Percentiles rank a stretch among this genome's conserved stretches.
Conservation (phyloP, 2,888 invertebrate species). For the Candidula unifasciata region DNA sequence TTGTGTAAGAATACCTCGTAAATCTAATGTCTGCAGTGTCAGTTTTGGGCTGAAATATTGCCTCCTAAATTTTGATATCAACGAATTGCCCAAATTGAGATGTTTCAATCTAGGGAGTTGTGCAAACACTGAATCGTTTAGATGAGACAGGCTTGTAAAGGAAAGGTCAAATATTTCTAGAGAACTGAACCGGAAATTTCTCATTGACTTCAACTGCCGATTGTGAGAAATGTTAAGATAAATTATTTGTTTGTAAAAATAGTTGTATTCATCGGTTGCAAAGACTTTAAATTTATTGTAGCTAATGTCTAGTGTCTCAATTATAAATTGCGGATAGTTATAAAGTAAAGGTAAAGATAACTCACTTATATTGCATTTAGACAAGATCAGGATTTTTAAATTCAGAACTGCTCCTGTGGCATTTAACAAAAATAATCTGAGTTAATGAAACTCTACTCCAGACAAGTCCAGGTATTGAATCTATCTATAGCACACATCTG, state of each 20-base stretch:
- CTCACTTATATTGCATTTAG: neutral
- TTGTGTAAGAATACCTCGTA: neutral
- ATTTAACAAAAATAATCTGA: neutral
- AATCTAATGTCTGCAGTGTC: constrained; percentile 7
- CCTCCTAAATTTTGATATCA: neutral
- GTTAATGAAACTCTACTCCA: neutral
- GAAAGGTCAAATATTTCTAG: constrained; percentile 33
- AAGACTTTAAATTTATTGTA: no score
- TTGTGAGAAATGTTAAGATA: neutral
- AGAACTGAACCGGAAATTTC: neutral
- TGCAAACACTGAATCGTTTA: neutral
- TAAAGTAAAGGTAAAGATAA: no score
- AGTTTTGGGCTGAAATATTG: neutral
- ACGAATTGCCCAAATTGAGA: constrained; percentile 4
- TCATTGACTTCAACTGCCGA: no score
- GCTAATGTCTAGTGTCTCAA: neutral
- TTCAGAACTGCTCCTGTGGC: neutral
- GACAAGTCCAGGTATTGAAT: constrained; percentile 12
- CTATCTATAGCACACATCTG: neutral
- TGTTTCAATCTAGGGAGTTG: neutral
- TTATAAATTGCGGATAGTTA: no score
- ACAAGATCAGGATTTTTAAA: neutral
- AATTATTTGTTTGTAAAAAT: no score
- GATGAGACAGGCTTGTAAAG: neutral
- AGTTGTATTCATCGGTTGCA: no score